Conservation (phyloP, 2,888 invertebrate genomes). For the Eupelmus urozonus region DNA sequence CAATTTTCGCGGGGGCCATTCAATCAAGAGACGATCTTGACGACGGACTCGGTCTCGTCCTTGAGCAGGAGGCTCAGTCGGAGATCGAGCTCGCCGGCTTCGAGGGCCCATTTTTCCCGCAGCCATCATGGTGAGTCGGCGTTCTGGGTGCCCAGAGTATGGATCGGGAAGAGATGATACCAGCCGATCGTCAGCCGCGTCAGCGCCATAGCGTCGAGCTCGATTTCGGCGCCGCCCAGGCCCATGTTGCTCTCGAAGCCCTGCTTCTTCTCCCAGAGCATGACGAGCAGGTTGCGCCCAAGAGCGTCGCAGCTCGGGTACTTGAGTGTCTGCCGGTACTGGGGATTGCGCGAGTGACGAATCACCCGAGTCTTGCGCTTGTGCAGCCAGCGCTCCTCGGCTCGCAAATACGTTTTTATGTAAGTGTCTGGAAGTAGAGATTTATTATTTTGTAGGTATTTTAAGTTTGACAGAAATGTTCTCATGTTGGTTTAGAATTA, state of each 20-base stretch:
- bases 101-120: constrained; percentile 76
- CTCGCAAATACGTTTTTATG: constrained; percentile 94
- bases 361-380: constrained; percentile 94
- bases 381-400: constrained; percentile 92
- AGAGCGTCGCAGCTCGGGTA: constrained; percentile 86
- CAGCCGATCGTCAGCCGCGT: constrained; percentile 91
- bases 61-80: constrained; percentile 73
- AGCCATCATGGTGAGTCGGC: constrained; percentile 79
- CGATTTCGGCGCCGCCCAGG: constrained; percentile 91
- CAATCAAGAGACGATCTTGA: constrained; percentile 75
- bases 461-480: no score
- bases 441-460: no score
- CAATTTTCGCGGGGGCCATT: no score
- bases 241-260: constrained; percentile 90
- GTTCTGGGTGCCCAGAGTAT: constrained; percentile 86
- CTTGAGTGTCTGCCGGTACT: constrained; percentile 92
- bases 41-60: constrained; percentile 72
- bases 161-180: constrained; percentile 94
- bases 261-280: constrained; percentile 94
- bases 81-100: constrained; percentile 75
- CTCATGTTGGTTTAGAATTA: no score
- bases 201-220: constrained; percentile 88
- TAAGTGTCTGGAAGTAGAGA: constrained; percentile 89
- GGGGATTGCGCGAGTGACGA: constrained; percentile 89
- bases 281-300: constrained; percentile 90